These are phyloP conservation scores for Catamblyrhynchus diadema DNA, from an alignment of 2,797 vertebrate genomes.

Conservation along the genomic window DNA sequence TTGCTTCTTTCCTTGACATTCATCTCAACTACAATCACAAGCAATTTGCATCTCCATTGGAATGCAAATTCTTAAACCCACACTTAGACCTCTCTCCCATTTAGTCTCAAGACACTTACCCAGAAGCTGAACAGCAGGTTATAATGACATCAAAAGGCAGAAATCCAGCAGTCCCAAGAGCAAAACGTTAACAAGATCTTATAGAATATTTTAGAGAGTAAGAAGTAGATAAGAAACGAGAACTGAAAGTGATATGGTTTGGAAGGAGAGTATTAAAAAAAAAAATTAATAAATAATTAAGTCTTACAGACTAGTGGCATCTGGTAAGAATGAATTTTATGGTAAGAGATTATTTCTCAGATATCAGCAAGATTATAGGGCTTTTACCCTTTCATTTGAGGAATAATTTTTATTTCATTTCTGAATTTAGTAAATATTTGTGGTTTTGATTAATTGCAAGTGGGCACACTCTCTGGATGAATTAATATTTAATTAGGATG, in stretches of 20 bases:
- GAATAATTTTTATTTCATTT: not conserved
- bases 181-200: not conserved
- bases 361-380: not conserved
- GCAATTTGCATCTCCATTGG: not conserved
- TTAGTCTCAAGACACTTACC: not conserved
- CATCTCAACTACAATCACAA: not conserved
- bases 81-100: not conserved
- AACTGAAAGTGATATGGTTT: not conserved
- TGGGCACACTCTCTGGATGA: not conserved
- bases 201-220: not conserved
- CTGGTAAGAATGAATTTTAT: not conserved
- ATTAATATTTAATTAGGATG: not conserved
- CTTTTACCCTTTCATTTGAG: not conserved
- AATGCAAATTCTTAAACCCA: not conserved
- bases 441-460: not conserved
- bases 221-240: not conserved
- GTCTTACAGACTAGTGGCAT: not conserved
- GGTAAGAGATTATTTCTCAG: not conserved
- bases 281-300: not conserved
- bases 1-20: not conserved
- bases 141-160: not conserved
- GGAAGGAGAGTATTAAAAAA: not conserved
- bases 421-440: not conserved
- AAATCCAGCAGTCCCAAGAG: not conserved
- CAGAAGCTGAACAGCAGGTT: not conserved